Conservation (phyloP, 2,888 invertebrate genomes). For the Pyralis farinalis region DNA sequence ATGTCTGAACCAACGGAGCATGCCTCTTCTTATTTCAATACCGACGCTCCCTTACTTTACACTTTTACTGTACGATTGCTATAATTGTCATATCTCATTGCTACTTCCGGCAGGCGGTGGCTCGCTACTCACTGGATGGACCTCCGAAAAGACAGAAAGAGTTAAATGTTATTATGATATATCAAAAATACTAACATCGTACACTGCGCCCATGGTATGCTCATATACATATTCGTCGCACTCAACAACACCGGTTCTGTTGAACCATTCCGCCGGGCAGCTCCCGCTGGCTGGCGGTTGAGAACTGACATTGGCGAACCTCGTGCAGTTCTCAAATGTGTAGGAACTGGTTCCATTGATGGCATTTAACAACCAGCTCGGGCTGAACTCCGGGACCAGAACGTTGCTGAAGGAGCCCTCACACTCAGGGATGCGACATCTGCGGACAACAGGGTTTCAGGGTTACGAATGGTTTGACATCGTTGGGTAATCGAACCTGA, state of each 20-base stretch:
- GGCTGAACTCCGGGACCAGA: conserved; percentile 40
- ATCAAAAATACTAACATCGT: conserved; percentile 50
- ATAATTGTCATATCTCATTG: no score
- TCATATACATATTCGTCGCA: conserved; percentile 57
- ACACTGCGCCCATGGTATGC: conserved; percentile 56
- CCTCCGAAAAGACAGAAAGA: no score
- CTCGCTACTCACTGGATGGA: no score
- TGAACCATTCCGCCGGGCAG: conserved; percentile 54
- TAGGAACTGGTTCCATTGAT: conserved; percentile 38
- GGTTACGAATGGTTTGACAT: no score
- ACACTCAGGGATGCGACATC: conserved; percentile 57
- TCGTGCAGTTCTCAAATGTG: conserved; percentile 50
- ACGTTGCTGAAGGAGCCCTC: conserved; percentile 28
- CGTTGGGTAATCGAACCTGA: no score
- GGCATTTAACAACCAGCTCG: conserved; percentile 53
- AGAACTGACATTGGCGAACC: conserved; percentile 37
- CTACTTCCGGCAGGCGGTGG: no score
- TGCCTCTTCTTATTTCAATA: no score
- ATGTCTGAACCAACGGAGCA: no score
- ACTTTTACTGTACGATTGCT: no score
- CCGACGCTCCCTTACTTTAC: no score
- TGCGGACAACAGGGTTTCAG: conserved; percentile 19
- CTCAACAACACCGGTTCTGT: conserved; percentile 28
- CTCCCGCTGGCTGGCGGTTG: conserved; percentile 21
- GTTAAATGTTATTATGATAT: no score